These are phyloP conservation scores for Drosophila formosana DNA, from an alignment of 2,888 invertebrate species.

Conservation along the genomic window DNA sequence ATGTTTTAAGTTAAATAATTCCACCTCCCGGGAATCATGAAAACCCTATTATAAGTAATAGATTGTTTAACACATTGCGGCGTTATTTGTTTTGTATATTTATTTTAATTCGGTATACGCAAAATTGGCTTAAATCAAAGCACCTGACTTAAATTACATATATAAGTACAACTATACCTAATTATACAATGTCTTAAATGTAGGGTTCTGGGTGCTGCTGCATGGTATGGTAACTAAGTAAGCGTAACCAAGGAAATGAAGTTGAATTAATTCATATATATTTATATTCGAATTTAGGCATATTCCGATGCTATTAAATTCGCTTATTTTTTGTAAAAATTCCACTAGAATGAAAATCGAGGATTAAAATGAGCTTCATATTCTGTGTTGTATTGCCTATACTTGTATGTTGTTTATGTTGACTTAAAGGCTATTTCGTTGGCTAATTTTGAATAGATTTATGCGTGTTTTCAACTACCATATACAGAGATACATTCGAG, in stretches of 20 bases:
- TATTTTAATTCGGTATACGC: conserved; percentile 57
- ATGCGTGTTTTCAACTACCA: conserved; percentile 78
- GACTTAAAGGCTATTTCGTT: conserved; percentile 63
- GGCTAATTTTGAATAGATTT: conserved; percentile 79
- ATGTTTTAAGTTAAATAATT: neutral
- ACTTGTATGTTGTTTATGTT: conserved; percentile 51
- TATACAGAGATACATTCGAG: conserved; percentile 37
- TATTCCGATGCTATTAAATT: neutral
- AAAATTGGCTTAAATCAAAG: conserved; percentile 79
- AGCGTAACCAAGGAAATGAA: conserved; percentile 31
- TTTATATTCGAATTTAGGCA: neutral
- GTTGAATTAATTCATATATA: neutral
- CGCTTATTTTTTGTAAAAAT: neutral
- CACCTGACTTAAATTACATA: conserved; percentile 68
- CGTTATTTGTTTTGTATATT: conserved; percentile 27
- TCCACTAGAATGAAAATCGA: neutral
- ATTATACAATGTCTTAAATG: conserved; percentile 47
- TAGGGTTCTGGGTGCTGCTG: conserved; percentile 31
- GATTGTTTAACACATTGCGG: too few species aligned
- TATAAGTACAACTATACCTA: conserved; percentile 50
- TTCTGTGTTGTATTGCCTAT: conserved; percentile 51
- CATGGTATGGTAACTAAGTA: conserved; percentile 20
- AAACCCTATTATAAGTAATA: too few species aligned
- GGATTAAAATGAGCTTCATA: conserved; percentile 8
- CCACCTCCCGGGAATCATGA: too few species aligned